Conservation (phyloP, 2,888 invertebrate species). For the Hoplodrina blanda region DNA sequence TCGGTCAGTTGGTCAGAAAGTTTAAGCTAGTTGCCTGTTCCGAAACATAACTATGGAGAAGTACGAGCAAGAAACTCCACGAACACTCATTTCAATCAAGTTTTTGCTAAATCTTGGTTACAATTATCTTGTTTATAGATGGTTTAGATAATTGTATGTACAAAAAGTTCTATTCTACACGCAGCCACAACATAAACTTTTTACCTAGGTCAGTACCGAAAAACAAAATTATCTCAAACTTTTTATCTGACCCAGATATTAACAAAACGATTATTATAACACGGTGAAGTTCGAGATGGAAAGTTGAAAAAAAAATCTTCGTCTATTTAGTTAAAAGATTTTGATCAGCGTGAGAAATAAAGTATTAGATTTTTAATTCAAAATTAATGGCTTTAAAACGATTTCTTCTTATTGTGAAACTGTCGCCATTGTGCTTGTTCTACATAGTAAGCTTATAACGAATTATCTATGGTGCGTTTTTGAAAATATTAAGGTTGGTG, state of each 20-base stretch:
- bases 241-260: constrained; percentile 39
- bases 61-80: no score
- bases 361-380: constrained; percentile 40
- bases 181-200: constrained; percentile 6
- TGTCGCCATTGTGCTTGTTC: constrained; percentile 35
- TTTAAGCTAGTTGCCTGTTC: no score
- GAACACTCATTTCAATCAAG: no score
- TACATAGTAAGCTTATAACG: constrained; percentile 20
- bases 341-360: constrained; percentile 52
- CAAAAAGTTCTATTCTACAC: constrained; percentile 15
- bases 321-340: constrained; percentile 20
- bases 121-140: not conserved
- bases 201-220: constrained; percentile 22
- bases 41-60: no score
- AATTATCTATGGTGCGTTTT: constrained; percentile 1
- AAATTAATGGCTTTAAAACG: constrained; percentile 42
- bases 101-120: no score
- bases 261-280: constrained; percentile 20
- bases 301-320: constrained; percentile 43
- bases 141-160: not conserved
- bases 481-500: constrained; percentile 26
- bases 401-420: constrained; percentile 27
- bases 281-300: constrained; percentile 23
- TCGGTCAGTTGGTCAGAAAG: no score
- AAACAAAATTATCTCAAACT: not conserved